A percentile compares a stretch with the other conserved stretches of the same genome.
These are phyloP conservation scores for Andrena trimmerana DNA, from an alignment of 2,888 invertebrate genomes.

Conservation along the genomic window DNA sequence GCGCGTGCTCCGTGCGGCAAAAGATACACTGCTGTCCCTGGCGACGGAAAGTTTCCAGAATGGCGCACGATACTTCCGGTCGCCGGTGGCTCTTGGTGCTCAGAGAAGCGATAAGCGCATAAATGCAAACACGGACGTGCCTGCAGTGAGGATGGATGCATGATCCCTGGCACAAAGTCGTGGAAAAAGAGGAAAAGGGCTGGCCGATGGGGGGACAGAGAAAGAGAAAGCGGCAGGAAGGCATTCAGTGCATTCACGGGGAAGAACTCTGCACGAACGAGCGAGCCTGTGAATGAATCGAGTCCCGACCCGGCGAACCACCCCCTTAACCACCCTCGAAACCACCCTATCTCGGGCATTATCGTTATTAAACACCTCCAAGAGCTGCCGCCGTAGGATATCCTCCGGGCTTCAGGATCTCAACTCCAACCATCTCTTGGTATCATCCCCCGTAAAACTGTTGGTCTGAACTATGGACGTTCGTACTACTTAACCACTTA, in stretches of 20 bases:
- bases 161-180: conserved; percentile 51
- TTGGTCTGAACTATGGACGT: not conserved
- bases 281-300: conserved; percentile 80
- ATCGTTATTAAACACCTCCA: conserved; percentile 85
- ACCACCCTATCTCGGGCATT: conserved; percentile 82
- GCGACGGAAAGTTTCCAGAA: conserved; percentile 18
- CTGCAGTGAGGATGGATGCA: conserved; percentile 52
- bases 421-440: conserved; percentile 30
- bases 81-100: conserved; percentile 54
- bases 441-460: conserved; percentile 8
- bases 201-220: conserved; percentile 39
- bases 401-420: conserved; percentile 56
- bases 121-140: conserved; percentile 58
- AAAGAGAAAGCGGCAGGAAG: conserved; percentile 65
- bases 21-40: conserved; percentile 6
- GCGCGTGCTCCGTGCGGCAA: not conserved
- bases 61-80: conserved; percentile 54
- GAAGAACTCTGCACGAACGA: conserved; percentile 81
- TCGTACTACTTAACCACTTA: not conserved
- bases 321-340: conserved; percentile 70
- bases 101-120: conserved; percentile 64
- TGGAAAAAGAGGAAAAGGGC: conserved; percentile 50
- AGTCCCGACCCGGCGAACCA: conserved; percentile 78
- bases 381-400: conserved; percentile 63
- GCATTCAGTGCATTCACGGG: conserved; percentile 83